Conservation (phyloP, 2,888 invertebrate species). For the Copidosoma aretas region DNA sequence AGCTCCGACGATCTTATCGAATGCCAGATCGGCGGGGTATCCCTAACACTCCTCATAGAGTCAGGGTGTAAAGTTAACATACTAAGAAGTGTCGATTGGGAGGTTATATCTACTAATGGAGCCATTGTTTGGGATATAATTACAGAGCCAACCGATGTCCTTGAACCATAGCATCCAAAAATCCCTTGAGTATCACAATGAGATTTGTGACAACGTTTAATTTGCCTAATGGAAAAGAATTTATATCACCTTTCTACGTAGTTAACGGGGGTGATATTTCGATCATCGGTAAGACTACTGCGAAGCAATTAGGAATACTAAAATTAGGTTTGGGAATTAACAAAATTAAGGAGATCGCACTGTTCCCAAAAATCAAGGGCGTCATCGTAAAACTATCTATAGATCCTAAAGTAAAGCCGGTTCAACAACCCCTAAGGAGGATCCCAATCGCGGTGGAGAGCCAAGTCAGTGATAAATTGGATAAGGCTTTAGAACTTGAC, state of each 20-base stretch:
- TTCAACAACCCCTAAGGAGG: slow-evolving; percentile 50
- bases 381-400: slow-evolving; percentile 47
- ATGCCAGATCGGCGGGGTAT: slow-evolving; percentile 39
- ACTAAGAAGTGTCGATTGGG: slow-evolving; percentile 42
- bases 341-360: background rate
- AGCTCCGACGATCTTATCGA: slow-evolving; percentile 9
- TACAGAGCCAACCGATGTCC: background rate
- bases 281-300: slow-evolving; percentile 44
- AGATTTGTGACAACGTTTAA: slow-evolving; percentile 5
- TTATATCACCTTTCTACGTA: slow-evolving; percentile 40
- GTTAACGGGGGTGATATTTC: slow-evolving; percentile 26
- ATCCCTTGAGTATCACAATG: slow-evolving; percentile 2
- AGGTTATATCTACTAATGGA: slow-evolving; percentile 3
- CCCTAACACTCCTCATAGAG: slow-evolving; percentile 42
- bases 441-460: slow-evolving; percentile 35
- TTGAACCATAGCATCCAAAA: slow-evolving; percentile 2
- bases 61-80: slow-evolving; percentile 44
- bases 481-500: slow-evolving; percentile 7
- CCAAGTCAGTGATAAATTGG: slow-evolving; percentile 8
- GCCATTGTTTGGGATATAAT: slow-evolving; percentile 5
- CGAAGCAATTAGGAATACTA: slow-evolving; percentile 41
- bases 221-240: slow-evolving; percentile 21
- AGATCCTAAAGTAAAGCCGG: slow-evolving; percentile 46
- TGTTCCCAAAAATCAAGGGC: slow-evolving; percentile 49
- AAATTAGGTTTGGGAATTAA: slow-evolving; percentile 38